Base-by-base conservation (phyloP, 2,888 invertebrate species). In the Apodemia mormo region DNA sequence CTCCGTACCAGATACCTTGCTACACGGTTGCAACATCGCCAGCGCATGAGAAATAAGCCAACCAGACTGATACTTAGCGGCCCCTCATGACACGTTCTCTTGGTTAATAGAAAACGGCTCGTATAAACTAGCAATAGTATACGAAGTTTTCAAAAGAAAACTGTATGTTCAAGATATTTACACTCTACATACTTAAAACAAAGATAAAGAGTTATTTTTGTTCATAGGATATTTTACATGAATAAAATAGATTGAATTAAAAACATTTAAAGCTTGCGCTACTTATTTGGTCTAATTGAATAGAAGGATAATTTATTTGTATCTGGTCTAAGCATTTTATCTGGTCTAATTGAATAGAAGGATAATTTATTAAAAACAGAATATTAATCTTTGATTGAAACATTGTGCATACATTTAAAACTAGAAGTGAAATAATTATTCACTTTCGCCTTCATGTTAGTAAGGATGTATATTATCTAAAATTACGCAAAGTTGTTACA, bases 31-130 rank as follows among this genome's bases (percentile, higher is more conserved):
- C 76, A 72, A 74, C 76, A 72, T 78, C 78, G 77, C 79, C 74
- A 78, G 78, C 77, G 85, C 82, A 86, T 90, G 90, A 91, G 90
- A 90, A 90, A 89, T 82, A 85, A 85, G 79, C 79, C 82, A 81
- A 79, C 82, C 82, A 83, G 81, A 79, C 81, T 85, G 90, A 90
- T 90, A 90, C 87, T 84, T 84, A 79, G 83, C 82, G 85, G 85
- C 89, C 89, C 85, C 86, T 86, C 89, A 83, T 83, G 85, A 88
- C 92, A 92, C 92, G 91, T 92, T 90, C 89, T 86, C 89, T 92
- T 92, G 83, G 91, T 82, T 90, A 92, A 81, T 77, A 77, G 72
- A 73, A 76, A 77, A 75, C 61, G 61, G 1, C n/a, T 33, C 37
- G 37, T 33, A 37, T 52, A 54, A 43, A 54, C 65, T 68, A 58